Percentiles rank a stretch among this genome's conserved stretches.
These are phyloP conservation scores for Cossypha caffra DNA, from an alignment of 2,797 vertebrate genomes.

Conservation along the genomic window DNA sequence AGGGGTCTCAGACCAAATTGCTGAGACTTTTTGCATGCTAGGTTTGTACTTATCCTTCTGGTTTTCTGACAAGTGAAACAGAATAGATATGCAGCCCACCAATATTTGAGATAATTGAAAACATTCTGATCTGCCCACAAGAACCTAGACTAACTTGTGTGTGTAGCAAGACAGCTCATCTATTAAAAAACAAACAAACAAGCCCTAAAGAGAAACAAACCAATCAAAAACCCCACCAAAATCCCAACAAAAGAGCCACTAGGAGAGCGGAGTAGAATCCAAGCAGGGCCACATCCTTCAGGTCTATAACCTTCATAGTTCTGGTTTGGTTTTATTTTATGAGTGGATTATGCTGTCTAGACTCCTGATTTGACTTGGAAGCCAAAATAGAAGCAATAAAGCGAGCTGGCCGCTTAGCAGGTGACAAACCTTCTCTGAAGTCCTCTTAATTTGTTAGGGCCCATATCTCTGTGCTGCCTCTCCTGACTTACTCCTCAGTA, in stretches of 20 bases:
- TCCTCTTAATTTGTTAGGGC: constrained; percentile 4
- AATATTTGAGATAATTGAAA: constrained; percentile 18
- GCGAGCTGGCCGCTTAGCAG: not conserved
- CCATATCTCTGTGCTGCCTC: not conserved
- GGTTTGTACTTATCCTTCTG: not conserved
- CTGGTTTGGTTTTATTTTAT: constrained; percentile 47
- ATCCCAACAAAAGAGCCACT: too few relatives aligned
- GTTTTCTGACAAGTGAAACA: not conserved
- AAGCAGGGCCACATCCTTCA: not conserved
- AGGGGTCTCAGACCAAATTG: not conserved
- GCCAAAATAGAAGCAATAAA: constrained; percentile 41
- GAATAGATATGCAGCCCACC: not conserved
- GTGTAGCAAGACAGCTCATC: not conserved
- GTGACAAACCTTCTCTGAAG: constrained; percentile 43
- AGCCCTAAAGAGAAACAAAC: not conserved
- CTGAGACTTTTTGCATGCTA: not conserved
- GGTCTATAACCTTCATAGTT: not conserved
- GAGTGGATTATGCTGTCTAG: constrained; percentile 62
- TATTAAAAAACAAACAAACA: not conserved
- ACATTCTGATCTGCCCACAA: not conserved
- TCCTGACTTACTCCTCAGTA: not conserved
- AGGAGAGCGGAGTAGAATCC: not conserved
- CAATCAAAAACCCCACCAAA: not conserved
- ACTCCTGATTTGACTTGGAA: constrained; percentile 42
- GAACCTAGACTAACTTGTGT: not conserved